Evolutionary conservation across 1,140 invertebrate species (phyloP).

Genomic region (Bombus waltoni): DNA sequence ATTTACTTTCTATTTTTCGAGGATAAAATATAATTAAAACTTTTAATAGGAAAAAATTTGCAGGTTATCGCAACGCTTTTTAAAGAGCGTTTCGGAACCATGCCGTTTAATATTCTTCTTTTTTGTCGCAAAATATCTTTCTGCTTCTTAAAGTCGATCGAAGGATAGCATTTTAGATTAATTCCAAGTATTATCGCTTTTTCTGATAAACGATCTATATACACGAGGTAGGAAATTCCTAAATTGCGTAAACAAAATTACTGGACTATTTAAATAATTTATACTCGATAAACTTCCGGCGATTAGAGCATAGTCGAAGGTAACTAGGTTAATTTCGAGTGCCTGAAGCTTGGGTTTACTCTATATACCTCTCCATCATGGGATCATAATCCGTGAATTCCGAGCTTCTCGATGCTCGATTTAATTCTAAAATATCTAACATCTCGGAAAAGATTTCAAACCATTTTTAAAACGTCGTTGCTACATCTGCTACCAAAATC

Average conservation of each 20-base stretch:
- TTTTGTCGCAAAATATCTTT: too few species aligned
- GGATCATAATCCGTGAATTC: slow-evolving; percentile 1
- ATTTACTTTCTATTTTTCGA: not conserved
- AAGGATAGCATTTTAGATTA: not conserved
- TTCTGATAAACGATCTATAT: not conserved
- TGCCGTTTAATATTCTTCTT: not conserved
- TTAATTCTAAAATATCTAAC: not conserved
- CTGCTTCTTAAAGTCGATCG: not conserved
- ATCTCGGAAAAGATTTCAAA: not conserved
- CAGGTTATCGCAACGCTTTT: too few species aligned
- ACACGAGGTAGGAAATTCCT: not conserved
- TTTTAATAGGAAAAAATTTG: not conserved
- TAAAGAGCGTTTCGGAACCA: not conserved
- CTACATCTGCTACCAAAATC: not conserved
- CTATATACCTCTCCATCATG: not conserved
- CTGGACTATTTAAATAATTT: not conserved
- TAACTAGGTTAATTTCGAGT: slow-evolving; percentile 17
- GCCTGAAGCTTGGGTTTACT: not conserved
- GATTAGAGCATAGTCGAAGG: not conserved
- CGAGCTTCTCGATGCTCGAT: not conserved
- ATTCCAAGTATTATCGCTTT: not conserved
- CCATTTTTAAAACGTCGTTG: too few species aligned
- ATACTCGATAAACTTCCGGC: not conserved
- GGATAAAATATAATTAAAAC: not conserved
- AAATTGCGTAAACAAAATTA: not conserved